Percentiles rank a stretch among this genome's conserved stretches.
Conservation (phyloP, 2,888 invertebrate species). For the Neoascia interrupta region DNA sequence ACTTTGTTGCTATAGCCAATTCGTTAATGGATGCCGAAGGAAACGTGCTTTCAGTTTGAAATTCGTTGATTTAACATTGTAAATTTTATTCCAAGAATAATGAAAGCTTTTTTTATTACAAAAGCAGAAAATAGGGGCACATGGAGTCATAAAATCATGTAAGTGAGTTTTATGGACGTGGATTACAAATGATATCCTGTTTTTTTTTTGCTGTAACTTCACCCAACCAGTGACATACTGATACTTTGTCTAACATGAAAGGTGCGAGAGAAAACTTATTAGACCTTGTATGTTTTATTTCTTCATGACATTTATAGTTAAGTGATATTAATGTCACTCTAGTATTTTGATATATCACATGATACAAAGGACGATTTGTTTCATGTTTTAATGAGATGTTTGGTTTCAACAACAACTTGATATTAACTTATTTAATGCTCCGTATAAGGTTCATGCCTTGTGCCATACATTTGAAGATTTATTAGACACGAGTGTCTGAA, state of each 20-base stretch:
- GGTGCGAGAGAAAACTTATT: no score
- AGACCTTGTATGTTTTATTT: no score
- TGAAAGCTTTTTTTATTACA: background rate
- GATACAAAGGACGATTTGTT: no score
- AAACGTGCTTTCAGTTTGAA: constrained; percentile 16
- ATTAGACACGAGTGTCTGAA: no score
- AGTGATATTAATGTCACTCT: no score
- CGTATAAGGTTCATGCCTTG: no score
- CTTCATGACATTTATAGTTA: no score
- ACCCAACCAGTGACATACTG: background rate
- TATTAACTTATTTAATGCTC: no score
- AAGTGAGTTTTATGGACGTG: constrained; percentile 8
- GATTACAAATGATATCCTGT: constrained; percentile 6
- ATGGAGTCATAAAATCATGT: constrained; percentile 8
- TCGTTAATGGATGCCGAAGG: constrained; percentile 5
- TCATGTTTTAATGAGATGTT: no score
- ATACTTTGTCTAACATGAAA: background rate
- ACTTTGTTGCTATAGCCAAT: constrained; percentile 2
- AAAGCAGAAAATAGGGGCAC: background rate
- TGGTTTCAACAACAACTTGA: no score
- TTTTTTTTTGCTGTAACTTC: background rate
- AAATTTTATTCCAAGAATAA: constrained; percentile 5
- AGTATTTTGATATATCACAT: no score
- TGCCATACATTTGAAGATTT: no score
- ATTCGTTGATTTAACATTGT: constrained; percentile 7